Conservation (phyloP, 1,140 invertebrate species). For the Sinella curviseta region DNA sequence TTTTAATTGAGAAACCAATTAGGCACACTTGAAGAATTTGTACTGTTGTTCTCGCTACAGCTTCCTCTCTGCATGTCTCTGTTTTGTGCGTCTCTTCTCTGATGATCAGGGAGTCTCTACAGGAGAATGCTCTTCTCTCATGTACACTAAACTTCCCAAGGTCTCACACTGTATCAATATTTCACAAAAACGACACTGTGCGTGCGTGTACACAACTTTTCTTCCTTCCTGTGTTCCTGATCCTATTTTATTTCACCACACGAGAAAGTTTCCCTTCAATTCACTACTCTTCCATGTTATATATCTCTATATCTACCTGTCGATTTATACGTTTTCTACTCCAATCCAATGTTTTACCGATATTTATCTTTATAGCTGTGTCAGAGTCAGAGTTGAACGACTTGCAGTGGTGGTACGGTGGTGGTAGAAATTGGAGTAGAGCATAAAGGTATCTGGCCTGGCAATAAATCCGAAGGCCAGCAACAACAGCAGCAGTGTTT, state of each 20-base stretch:
- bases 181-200: neutral
- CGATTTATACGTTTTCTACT: neutral
- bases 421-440: neutral
- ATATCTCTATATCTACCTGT: neutral
- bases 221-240: neutral
- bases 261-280: neutral
- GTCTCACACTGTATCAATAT: neutral
- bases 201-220: neutral
- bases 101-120: conserved; percentile 5
- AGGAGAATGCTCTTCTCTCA: neutral
- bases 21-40: conserved; percentile 7
- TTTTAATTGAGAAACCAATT: conserved; percentile 21
- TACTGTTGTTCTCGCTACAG: no score
- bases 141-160: neutral
- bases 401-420: neutral
- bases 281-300: neutral
- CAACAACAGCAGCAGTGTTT: no score
- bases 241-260: neutral
- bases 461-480: neutral
- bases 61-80: no score
- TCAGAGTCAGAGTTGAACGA: neutral
- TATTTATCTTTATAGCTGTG: neutral
- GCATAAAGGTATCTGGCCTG: no score
- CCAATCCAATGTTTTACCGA: no score
- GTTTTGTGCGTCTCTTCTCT: no score